Evolutionary conservation across 1,140 invertebrate genomes (phyloP), one percentile per base, ranked within the genome.

Genomic region (Charaxes varanes): DNA sequence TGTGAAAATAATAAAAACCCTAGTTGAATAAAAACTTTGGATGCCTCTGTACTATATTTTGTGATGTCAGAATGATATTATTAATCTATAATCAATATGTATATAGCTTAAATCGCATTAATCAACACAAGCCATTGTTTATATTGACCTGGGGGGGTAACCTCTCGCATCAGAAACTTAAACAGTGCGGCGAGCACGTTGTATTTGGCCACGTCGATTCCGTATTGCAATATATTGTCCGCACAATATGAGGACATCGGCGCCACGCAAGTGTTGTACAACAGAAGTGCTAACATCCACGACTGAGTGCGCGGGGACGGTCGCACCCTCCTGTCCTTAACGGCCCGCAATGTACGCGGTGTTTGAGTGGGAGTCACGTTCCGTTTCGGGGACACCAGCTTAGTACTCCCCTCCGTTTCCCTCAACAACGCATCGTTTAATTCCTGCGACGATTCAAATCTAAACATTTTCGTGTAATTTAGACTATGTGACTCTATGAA

Each of bases 161-260:
- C 78, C 78, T 82, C 48, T 54, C 54, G 49, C 51, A 68, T 62
- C 12, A 82, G 34, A 31, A 43, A 68, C 41, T 67, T 76, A 24
- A 77, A 31, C 21, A 83, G 23, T 54, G 34, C 15, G 62, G 49
- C n/a, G 4, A 69, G 30, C 7, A 79, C 45, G 28, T 77, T 77
- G 41, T 82, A 77, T 28, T 67, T 67, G 8, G 76, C 78, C 1
- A 60, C 64, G 45, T 82, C 78, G 18, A 82, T 53, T 7, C 78
- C 78, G 23, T 80, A 82, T 40, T 80, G 66, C 6, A 80, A 34
- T 17, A 79, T 67, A 37, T 32, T 77, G 32, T 70, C 53, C 0
- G 78, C 76, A 40, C 76, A 83, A 28, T 80, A 80, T 1, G 52
- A 22, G 1, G 76, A 80, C 63, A 80, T 73, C 0, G 78, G 78